A percentile compares a stretch with the other conserved stretches of the same genome.
Conservation (phyloP, 2,113 vertebrate genomes). For the Xyliphius kryptos region DNA sequence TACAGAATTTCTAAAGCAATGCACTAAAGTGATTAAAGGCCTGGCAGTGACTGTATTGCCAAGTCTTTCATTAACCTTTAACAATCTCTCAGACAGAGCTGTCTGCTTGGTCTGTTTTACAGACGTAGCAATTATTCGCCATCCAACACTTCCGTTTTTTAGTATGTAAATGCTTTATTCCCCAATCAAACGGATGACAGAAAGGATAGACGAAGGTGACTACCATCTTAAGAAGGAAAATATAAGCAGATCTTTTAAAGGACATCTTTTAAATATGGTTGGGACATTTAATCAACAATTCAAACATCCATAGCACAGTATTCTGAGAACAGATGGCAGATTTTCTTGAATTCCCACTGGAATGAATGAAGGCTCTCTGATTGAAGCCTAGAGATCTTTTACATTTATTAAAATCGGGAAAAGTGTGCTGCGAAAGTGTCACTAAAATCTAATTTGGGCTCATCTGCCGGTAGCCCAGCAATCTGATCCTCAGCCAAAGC, state of each 20-base stretch:
- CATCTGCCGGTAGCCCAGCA: slow-evolving; percentile 32
- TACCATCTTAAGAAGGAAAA: not conserved
- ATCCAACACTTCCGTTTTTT: too few relatives aligned
- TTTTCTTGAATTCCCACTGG: slow-evolving; percentile 4
- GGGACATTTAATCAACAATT: slow-evolving; percentile 3
- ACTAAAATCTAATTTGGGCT: slow-evolving; percentile 47
- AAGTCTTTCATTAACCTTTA: not conserved
- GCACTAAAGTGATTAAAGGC: too few relatives aligned
- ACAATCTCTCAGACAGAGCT: not conserved
- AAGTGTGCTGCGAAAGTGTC: slow-evolving; percentile 40
- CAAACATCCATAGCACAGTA: too few relatives aligned
- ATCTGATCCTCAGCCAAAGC: slow-evolving; percentile 49
- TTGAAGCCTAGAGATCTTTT: slow-evolving; percentile 31
- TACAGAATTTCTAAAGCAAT: too few relatives aligned
- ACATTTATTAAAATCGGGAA: slow-evolving; percentile 20
- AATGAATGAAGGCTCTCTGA: slow-evolving; percentile 13
- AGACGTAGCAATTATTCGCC: too few relatives aligned
- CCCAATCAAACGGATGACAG: not conserved
- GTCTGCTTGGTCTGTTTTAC: not conserved
- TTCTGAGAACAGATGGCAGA: not conserved
- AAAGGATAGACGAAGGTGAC: not conserved
- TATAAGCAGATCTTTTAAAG: slow-evolving; percentile 4
- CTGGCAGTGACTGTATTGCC: too few relatives aligned
- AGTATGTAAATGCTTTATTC: not conserved
- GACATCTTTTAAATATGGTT: not conserved